phyloP scores from a whole-genome alignment of 2,888 invertebrate genomes.

The Cosmorhoe ocellata region DNA sequence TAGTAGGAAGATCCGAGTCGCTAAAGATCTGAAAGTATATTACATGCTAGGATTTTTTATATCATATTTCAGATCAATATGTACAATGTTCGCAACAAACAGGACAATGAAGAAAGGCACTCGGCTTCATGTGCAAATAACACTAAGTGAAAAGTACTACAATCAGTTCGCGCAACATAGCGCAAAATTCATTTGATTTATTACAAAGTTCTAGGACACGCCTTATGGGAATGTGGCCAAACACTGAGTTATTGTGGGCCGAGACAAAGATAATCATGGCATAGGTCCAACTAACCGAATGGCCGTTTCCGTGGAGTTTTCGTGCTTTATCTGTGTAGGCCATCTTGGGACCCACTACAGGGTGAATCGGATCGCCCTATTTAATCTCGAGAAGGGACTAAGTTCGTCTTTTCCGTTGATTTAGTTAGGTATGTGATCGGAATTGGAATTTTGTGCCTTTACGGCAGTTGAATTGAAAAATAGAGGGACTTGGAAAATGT shows the following conservation, averaged over 20 bases:
- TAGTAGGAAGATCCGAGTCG: too few relatives aligned
- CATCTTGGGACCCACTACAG: constrained; percentile 28
- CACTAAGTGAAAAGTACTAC: constrained; percentile 15
- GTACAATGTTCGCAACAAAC: too few relatives aligned
- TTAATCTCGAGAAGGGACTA: constrained; percentile 26
- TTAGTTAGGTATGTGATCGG: constrained; percentile 26
- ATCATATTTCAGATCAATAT: too few relatives aligned
- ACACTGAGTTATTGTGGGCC: constrained; percentile 25
- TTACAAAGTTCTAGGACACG: constrained; percentile 16
- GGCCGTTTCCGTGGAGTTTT: constrained; percentile 2
- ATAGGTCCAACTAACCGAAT: constrained; percentile 27
- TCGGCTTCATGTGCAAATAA: constrained; percentile 4
- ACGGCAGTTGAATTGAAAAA: too few relatives aligned
- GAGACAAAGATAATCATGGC: constrained; percentile 32
- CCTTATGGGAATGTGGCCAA: constrained; percentile 32
- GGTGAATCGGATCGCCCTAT: constrained; percentile 26
- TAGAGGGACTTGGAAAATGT: background rate
- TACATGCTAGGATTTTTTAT: too few relatives aligned
- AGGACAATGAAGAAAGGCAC: too few relatives aligned
- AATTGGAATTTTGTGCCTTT: background rate
- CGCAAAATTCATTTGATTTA: constrained; percentile 19
- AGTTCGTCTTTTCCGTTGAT: constrained; percentile 20
- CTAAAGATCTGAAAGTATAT: too few relatives aligned
- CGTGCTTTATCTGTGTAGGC: constrained; percentile 34
- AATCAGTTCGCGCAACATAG: background rate